Percentiles rank a stretch among this genome's conserved stretches.
These are phyloP conservation scores for Acanthosepion pharaonis DNA, from an alignment of 2,888 invertebrate genomes.

Conservation along the genomic window DNA sequence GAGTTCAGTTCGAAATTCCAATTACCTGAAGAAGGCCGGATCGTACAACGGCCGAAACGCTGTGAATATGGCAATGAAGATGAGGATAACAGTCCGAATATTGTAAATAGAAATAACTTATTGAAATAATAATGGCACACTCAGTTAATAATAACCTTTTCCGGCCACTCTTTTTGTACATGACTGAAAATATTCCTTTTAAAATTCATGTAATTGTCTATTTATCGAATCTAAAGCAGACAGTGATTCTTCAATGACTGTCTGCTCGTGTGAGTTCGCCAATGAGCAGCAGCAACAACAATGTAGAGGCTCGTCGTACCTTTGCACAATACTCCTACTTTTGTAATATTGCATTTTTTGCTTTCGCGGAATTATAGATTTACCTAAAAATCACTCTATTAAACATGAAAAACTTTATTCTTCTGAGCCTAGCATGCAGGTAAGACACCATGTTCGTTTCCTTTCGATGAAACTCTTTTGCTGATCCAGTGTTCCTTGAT, in stretches of 20 bases:
- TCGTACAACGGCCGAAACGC: no score
- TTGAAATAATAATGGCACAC: neutral
- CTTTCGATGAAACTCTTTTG: neutral
- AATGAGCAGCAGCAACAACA: neutral
- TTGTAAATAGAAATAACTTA: neutral
- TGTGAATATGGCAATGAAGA: no score
- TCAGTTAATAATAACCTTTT: neutral
- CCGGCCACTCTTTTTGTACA: neutral
- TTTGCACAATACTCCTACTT: neutral
- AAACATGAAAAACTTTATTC: neutral
- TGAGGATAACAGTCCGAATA: no score
- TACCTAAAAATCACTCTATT: neutral
- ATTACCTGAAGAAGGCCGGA: no score
- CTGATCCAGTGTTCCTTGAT: constrained; percentile 2
- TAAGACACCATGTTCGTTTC: neutral
- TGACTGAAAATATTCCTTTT: neutral
- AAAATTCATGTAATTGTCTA: neutral
- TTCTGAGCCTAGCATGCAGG: neutral
- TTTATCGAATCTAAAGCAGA: neutral
- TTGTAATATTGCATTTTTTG: neutral
- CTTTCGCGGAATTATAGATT: neutral
- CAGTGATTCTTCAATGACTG: neutral
- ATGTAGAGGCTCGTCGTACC: neutral
- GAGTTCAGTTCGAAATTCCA: no score
- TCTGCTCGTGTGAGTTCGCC: no score